These are phyloP conservation scores for Thalassophryne amazonica DNA, from an alignment of 2,797 vertebrate genomes.

Conservation along the genomic window DNA sequence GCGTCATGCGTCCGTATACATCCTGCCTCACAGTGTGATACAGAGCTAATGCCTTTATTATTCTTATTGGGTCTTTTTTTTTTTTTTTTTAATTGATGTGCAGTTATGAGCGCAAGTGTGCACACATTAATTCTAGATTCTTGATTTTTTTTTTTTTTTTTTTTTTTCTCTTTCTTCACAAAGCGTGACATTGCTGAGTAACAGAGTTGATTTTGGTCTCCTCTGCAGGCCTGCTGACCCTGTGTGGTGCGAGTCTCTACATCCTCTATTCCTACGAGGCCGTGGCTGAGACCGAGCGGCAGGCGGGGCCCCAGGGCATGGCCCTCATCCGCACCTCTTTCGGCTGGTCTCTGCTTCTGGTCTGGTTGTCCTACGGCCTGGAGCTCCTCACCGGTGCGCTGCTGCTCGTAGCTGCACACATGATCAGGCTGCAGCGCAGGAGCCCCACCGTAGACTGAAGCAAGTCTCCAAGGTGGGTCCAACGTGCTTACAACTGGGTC, in stretches of 20 bases:
- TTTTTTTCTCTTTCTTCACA: neutral
- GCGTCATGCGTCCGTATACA: conserved; percentile 35
- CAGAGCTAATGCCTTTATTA: conserved; percentile 9
- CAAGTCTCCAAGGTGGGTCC: neutral
- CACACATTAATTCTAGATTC: too few species aligned
- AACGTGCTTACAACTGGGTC: neutral
- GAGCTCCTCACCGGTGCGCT: conserved; percentile 67
- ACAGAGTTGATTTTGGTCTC: neutral
- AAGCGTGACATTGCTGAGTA: too few species aligned
- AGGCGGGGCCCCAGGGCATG: conserved; percentile 54
- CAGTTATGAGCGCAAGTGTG: neutral
- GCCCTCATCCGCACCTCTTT: conserved; percentile 64
- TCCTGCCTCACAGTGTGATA: conserved; percentile 33
- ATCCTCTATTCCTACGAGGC: conserved; percentile 75
- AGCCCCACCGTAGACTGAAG: conserved; percentile 26
- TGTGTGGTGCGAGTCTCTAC: conserved; percentile 72
- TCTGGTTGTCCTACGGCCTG: conserved; percentile 75
- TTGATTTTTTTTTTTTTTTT: too few species aligned
- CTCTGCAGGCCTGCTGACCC: conserved; percentile 74
- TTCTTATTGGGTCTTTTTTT: neutral
- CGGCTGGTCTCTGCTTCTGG: conserved; percentile 79
- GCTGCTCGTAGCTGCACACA: conserved; percentile 61
- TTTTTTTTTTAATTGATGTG: conserved; percentile 26
- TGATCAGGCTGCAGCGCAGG: conserved; percentile 27
- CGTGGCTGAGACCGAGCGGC: conserved; percentile 57